Base-by-base conservation (phyloP, 2,113 vertebrate genomes). In the Lycaon pictus region DNA sequence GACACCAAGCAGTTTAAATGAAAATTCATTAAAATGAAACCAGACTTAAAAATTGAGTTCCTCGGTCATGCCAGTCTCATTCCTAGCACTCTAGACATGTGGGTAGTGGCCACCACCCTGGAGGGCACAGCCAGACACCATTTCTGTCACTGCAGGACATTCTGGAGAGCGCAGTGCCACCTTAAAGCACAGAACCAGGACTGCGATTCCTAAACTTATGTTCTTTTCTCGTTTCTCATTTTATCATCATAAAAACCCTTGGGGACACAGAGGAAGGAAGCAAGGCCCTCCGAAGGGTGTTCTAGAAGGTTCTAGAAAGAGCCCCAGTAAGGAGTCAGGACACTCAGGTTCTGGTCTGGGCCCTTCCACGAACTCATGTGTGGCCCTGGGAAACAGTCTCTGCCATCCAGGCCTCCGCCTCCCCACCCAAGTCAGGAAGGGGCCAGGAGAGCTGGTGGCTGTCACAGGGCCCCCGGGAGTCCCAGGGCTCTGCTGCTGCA, bases 201-300 rank as follows among this genome's bases (percentile, higher is more conserved):
- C 48, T 9, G 1, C 0, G 27, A 7, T 35, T 77, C 67, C 23
- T 35, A 20, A 71, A 53, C 69, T 13, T 12, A 15, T 0, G 32
- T 3, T 56, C 32, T 25, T 63, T 13, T 1, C 60, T 4, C 7
- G 0, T 7, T 72, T 53, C 27, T 13, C 55, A 60, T 22, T 9
- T 51, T 3, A 19, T 19, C 63, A 23, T 83, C 3, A 0, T 19
- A 11, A 83, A 1, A 53, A 69, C 63, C 48, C 32, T 15, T 8
- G 63, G 63, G 16, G 71, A 58, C 48, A 29, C 32, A 83, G 74
- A 20, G 25, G 1, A 11, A 55, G 35, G 29, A 35, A 35, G 43
- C 0, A 0, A 56, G 22, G 3, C 74, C 65, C 69, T 2, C 0
- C 0, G 67, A 4, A 5, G 35, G 15, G 15, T 5, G n/a, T 2